Percentiles rank a stretch among this genome's conserved stretches.
Conservation (phyloP, 64 coral and sea anemone species). For the Dendronephthya gigantea region DNA sequence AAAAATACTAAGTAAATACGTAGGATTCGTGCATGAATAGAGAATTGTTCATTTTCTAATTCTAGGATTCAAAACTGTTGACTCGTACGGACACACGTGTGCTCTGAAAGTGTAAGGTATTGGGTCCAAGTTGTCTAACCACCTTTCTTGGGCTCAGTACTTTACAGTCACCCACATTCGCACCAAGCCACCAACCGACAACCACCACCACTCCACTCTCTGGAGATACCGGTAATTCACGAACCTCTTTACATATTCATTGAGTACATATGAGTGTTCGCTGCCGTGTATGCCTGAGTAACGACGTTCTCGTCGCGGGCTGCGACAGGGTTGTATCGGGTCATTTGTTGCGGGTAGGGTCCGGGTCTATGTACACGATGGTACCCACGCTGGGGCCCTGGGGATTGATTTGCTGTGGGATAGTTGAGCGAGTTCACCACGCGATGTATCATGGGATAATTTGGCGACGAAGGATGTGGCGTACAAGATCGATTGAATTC, state of each 20-base stretch:
- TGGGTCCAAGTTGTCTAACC: too few species aligned
- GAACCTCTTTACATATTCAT: neutral
- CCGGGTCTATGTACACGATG: neutral
- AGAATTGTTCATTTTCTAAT: neutral
- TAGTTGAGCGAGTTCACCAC: neutral
- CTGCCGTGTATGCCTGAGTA: neutral
- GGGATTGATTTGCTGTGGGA: neutral
- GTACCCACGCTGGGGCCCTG: neutral
- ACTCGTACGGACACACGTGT: neutral
- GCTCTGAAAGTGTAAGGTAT: too few species aligned
- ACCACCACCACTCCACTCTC: neutral
- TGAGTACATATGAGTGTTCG: neutral
- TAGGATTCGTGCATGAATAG: neutral
- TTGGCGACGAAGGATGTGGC: neutral
- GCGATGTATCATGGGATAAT: conserved; percentile 6
- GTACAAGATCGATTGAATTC: neutral
- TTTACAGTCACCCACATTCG: neutral
- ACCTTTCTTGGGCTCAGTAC: too few species aligned
- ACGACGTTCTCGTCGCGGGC: neutral
- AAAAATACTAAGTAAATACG: neutral
- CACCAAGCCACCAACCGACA: neutral
- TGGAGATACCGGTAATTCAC: neutral
- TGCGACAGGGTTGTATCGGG: neutral
- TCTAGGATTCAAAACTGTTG: neutral
- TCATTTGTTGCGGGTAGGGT: conserved; percentile 14